Base-by-base conservation (phyloP, 2,888 invertebrate genomes). In the Campopleginae sp. region DNA sequence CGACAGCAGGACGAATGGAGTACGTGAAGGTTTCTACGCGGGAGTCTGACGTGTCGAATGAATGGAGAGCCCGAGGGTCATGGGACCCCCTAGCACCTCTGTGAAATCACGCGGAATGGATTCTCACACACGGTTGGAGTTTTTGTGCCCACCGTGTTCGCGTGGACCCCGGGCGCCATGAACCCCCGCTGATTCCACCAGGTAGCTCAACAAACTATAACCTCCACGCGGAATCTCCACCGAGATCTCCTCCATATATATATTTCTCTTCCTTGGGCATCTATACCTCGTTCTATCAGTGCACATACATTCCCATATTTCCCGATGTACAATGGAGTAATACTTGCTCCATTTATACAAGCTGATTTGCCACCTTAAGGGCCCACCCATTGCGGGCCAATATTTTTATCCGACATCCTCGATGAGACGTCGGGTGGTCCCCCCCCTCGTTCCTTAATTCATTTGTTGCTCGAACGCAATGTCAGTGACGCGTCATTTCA, bases 51-150 rank as follows among this genome's bases (percentile, higher is more conserved):
- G 78, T 82, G 80, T 68, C 72, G 82, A 77, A 76, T 80, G 76
- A 76, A 79, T 68, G 63, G 75, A 75, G 42, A 72, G 82, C 68
- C 58, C 44, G 58, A 58, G 68, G 68, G 68, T 68, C 68, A 58
- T 19, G 48, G 31, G 63, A 74, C 85, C 88, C 87, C 86, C 85
- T 82, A 80, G 70, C 80, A 84, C 74, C 82, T 87, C 88, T 92
- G 92, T 92, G 92, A 92, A 92, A 91, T 92, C 91, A 90, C 87
- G 88, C 87, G 92, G 92, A 92, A 92, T 92, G 90, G 91, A 92
- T 92, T 92, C 92, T 92, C 92, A 92, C 92, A 92, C 92, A 89
- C 91, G 90, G 92, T 66, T 91, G 92, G 92, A 92, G 91, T 88
- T 90, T 78, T 92, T 88, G 91, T 92, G 87, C 91, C 74, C 92